A percentile compares a stretch with the other conserved stretches of the same genome.
phyloP scores from a whole-genome alignment of 2,797 vertebrate genomes.

The Acomys russatus region DNA sequence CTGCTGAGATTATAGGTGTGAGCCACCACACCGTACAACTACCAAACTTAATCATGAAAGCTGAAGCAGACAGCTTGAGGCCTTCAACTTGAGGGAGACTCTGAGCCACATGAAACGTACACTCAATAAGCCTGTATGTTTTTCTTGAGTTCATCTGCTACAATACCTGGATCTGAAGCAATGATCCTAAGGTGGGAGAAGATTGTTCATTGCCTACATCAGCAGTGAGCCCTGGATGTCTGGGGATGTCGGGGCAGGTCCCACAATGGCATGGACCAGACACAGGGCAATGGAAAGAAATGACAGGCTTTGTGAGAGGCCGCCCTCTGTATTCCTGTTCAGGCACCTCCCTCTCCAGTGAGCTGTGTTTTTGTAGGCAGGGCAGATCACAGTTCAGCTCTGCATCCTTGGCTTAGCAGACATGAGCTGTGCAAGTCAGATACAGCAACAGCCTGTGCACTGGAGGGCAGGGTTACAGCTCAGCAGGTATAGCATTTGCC shows the following conservation, averaged over 20 bases:
- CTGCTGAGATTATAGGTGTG: not conserved
- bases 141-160: not conserved
- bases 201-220: not conserved
- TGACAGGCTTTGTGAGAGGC: not conserved
- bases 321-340: not conserved
- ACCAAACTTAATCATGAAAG: not conserved
- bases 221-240: not conserved
- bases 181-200: not conserved
- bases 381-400: not conserved
- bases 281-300: not conserved
- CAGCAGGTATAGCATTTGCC: not conserved
- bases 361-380: not conserved
- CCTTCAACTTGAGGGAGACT: not conserved
- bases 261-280: no score
- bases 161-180: not conserved
- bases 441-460: no score
- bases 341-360: not conserved
- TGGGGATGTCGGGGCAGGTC: not conserved
- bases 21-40: not conserved
- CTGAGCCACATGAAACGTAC: not conserved
- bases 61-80: not conserved
- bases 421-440: not conserved
- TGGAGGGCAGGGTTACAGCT: not conserved
- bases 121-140: not conserved
- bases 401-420: not conserved